Evolutionary conservation across 2,797 vertebrate genomes (phyloP).

Genomic region (Arnoldichthys spilopterus): DNA sequence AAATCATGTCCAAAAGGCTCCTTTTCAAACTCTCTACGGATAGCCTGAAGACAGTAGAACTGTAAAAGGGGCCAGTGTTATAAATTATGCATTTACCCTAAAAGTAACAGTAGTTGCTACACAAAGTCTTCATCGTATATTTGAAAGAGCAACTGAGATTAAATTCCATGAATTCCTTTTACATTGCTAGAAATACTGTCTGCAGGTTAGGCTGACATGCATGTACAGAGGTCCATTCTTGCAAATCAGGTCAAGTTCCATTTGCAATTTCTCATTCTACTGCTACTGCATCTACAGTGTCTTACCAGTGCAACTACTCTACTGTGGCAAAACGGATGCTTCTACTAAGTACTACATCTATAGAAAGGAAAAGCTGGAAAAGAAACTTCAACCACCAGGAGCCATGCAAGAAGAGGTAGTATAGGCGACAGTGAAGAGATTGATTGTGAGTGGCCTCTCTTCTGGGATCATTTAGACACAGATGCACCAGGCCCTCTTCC

Average conservation of each 20-base stretch:
- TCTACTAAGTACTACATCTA: slow-evolving; percentile 34
- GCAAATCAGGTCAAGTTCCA: slow-evolving; percentile 51
- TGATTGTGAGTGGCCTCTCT: slow-evolving; percentile 74
- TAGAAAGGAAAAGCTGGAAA: slow-evolving; percentile 70
- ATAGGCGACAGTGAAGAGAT: slow-evolving; percentile 74
- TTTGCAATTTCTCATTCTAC: slow-evolving; percentile 61
- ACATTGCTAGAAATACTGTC: slow-evolving; percentile 74
- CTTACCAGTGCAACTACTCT: slow-evolving; percentile 61
- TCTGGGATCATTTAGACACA: slow-evolving; percentile 64
- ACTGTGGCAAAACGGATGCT: neutral
- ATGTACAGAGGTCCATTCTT: slow-evolving; percentile 64
- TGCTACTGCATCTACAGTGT: slow-evolving; percentile 60
- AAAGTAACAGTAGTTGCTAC: slow-evolving; percentile 8
- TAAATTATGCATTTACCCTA: slow-evolving; percentile 51
- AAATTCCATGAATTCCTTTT: slow-evolving; percentile 62
- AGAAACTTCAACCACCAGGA: slow-evolving; percentile 71
- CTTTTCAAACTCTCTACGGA: slow-evolving; percentile 79
- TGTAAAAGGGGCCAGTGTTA: slow-evolving; percentile 63
- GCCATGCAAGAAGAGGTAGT: slow-evolving; percentile 82
- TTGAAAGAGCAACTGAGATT: slow-evolving; percentile 32
- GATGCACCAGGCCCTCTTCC: slow-evolving; percentile 66
- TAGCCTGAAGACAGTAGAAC: slow-evolving; percentile 83
- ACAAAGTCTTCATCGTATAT: slow-evolving; percentile 35
- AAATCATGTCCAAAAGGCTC: slow-evolving; percentile 72
- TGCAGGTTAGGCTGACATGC: slow-evolving; percentile 83